Base-by-base conservation (phyloP, 2,113 vertebrate genomes). In the Crotalus viridis region DNA sequence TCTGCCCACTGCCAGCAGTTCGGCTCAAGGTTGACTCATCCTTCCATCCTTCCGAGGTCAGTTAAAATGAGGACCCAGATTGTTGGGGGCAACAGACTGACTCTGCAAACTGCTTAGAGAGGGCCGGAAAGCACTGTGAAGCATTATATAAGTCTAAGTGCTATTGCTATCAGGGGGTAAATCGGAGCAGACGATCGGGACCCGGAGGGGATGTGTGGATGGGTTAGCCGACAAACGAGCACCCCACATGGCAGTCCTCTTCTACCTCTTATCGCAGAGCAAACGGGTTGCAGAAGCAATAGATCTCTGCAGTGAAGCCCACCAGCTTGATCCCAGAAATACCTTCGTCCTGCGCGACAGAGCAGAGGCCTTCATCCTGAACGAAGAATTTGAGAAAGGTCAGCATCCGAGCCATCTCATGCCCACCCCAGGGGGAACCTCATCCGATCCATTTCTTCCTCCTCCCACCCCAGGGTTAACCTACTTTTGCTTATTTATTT, bases 301-400 rank as follows among this genome's bases (percentile, higher is more conserved):
- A 28, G 98, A 98, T 8, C 86, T 95, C 4, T 98, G 98, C 91
- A 98, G 98, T 21, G 98, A 98, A 93, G 98, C 98, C 21, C 98
- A 98, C 89, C 98, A 98, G 94, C 96, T 97, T 92, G 98, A 98
- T 92, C 98, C 98, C 2, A 97, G 97, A 88, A 98, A 98, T 90
- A 90, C 97, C 48, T 96, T 97, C 91, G 64, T 98, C 91, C 97
- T 98, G 91, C 93, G 97, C 69, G 98, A 98, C 96, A 90, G 98
- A 94, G 98, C 98, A 0, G 98, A 98, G 94, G 98, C 98, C 39
- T 98, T 96, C 94, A 98, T 98, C 94, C 97, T 98, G 56, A 97
- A 98, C 89, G 98, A 98, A 95, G 98, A 98, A 26, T 98, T 98
- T 22, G 98, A 98, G 94, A 98, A 98, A 97, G 98, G 98, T 98